Percentiles rank a stretch among this genome's conserved stretches.
Evolutionary conservation across 1,140 invertebrate species (phyloP).

Genomic region (Brachionus manjavacas): DNA sequence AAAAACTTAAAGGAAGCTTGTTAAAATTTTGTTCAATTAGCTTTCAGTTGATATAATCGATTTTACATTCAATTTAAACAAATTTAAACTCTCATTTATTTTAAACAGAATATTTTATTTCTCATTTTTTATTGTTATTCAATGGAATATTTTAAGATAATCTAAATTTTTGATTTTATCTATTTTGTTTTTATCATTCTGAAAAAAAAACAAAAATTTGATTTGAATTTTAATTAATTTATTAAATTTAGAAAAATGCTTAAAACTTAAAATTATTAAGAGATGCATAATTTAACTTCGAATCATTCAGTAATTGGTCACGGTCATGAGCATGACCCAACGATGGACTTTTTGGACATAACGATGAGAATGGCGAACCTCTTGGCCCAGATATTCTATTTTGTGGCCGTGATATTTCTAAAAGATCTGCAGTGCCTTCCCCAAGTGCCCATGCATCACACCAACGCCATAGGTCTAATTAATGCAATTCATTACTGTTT

Average conservation of each 20-base stretch:
- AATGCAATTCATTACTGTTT: neutral
- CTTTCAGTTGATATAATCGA: neutral
- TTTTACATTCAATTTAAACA: neutral
- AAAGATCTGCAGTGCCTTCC: neutral
- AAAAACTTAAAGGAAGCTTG: neutral
- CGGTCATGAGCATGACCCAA: neutral
- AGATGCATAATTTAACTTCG: neutral
- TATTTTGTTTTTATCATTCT: neutral
- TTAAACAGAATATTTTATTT: neutral
- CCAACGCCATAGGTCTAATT: neutral
- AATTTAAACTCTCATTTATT: neutral
- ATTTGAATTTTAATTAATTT: neutral
- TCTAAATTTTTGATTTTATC: neutral
- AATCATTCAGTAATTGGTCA: neutral
- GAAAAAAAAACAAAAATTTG: neutral
- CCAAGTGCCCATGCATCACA: conserved; percentile 3
- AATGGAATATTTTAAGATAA: neutral
- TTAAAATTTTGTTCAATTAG: neutral
- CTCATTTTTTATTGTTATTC: neutral
- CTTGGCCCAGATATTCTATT: neutral
- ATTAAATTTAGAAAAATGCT: neutral
- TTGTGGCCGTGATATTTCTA: neutral
- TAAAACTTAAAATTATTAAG: neutral
- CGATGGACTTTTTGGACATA: neutral
- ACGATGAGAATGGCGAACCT: neutral